These are phyloP conservation scores for Acrobasis repandana DNA, from an alignment of 2,888 invertebrate species.

Conservation along the genomic window DNA sequence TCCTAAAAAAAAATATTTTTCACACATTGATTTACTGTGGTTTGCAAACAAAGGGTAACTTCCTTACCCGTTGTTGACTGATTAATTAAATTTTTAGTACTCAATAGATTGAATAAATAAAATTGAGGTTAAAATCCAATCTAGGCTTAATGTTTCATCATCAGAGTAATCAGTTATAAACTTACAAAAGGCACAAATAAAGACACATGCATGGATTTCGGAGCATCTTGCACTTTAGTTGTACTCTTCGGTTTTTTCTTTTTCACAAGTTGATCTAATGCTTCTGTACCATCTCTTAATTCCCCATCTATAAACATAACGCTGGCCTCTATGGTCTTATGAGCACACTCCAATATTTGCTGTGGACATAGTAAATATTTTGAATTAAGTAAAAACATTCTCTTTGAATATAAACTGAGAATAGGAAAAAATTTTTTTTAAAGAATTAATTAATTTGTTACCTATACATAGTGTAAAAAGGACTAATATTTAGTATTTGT, in stretches of 20 bases:
- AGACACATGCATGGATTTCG: slow-evolving; percentile 84
- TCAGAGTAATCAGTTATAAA: slow-evolving; percentile 31
- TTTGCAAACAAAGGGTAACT: too few relatives aligned
- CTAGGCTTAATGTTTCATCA: neutral
- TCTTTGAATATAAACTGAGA: too few relatives aligned
- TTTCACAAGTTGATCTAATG: slow-evolving; percentile 85
- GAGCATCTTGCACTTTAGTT: slow-evolving; percentile 63
- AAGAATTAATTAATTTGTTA: too few relatives aligned
- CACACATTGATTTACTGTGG: too few relatives aligned
- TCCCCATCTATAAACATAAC: slow-evolving; percentile 90
- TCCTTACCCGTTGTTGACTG: too few relatives aligned
- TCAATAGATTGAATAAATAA: neutral
- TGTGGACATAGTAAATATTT: slow-evolving; percentile 41
- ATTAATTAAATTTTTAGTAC: too few relatives aligned
- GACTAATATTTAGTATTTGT: too few relatives aligned
- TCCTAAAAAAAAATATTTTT: slow-evolving; percentile 52
- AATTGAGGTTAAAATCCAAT: neutral
- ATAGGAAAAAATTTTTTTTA: too few relatives aligned
- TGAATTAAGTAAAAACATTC: too few relatives aligned
- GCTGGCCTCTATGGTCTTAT: slow-evolving; percentile 84
- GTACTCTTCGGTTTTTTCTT: slow-evolving; percentile 80
- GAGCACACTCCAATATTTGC: slow-evolving; percentile 84
- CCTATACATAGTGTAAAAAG: too few relatives aligned
- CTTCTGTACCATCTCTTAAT: slow-evolving; percentile 84
- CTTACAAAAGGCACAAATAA: slow-evolving; percentile 88